phyloP scores from a whole-genome alignment of 2,888 invertebrate species.

The Malachius bipustulatus region DNA sequence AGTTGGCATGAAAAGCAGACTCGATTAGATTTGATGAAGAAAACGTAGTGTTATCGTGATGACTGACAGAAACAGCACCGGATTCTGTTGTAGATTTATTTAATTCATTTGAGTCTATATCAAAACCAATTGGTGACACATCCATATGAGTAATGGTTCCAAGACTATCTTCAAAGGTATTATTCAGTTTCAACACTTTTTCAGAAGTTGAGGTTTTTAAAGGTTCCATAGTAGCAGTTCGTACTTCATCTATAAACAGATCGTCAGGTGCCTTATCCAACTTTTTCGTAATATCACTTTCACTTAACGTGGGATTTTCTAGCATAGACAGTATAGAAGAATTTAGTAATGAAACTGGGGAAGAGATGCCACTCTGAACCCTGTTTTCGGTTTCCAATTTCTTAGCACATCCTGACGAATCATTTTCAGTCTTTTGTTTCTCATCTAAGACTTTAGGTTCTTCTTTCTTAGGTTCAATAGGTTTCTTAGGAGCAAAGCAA shows the following conservation, averaged over 20 bases:
- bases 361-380: neutral
- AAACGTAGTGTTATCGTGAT: neutral
- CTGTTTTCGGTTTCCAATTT: neutral
- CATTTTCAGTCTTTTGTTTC: constrained; percentile 1
- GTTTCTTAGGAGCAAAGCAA: constrained; percentile 18
- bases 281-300: neutral
- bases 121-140: no score
- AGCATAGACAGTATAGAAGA: no score
- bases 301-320: neutral
- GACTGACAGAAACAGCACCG: neutral
- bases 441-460: no score
- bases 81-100: no score
- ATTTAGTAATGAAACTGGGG: no score
- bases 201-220: neutral
- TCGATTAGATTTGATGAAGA: neutral
- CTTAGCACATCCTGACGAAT: constrained; percentile 3
- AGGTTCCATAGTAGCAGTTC: neutral
- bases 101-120: no score
- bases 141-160: no score
- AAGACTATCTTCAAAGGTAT: neutral
- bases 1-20: neutral
- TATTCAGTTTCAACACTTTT: neutral
- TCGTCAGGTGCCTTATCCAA: neutral
- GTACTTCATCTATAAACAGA: neutral
- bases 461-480: neutral